Conservation (phyloP, 2,888 invertebrate genomes). For the Punctoribates punctum region DNA sequence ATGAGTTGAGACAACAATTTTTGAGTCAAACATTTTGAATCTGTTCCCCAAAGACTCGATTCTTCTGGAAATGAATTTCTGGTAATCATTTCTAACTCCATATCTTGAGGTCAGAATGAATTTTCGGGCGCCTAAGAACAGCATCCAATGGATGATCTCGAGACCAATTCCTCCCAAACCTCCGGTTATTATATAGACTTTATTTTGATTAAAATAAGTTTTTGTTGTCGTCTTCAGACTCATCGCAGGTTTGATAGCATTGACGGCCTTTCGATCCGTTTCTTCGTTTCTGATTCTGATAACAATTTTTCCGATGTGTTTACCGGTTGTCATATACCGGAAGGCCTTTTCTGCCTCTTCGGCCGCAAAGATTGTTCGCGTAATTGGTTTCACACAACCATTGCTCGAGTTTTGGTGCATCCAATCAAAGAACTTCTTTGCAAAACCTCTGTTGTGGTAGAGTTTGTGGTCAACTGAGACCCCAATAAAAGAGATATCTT, state of each 20-base stretch:
- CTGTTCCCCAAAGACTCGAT: conserved; percentile 60
- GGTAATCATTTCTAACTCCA: conserved; percentile 87
- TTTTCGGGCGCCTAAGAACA: conserved; percentile 75
- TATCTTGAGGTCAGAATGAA: conserved; percentile 83
- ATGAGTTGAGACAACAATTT: conserved; percentile 64
- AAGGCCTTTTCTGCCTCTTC: conserved; percentile 89
- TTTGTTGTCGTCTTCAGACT: conserved; percentile 66
- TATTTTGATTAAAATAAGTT: conserved; percentile 64
- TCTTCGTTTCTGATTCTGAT: conserved; percentile 78
- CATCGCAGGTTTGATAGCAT: neutral
- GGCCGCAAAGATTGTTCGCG: conserved; percentile 77
- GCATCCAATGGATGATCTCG: conserved; percentile 85
- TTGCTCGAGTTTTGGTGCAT: conserved; percentile 87
- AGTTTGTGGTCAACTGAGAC: too few relatives aligned
- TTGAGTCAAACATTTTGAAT: conserved; percentile 55
- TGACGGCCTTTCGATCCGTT: conserved; percentile 49
- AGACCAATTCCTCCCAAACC: conserved; percentile 95
- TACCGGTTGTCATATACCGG: conserved; percentile 89
- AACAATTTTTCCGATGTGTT: conserved; percentile 91
- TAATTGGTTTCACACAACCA: conserved; percentile 85
- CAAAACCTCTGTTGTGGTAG: neutral
- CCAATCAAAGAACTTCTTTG: conserved; percentile 73
- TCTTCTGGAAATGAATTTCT: conserved; percentile 72
- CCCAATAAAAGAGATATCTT: too few relatives aligned
- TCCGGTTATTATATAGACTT: conserved; percentile 59